These are phyloP conservation scores for Heliconius himera DNA, from an alignment of 1,140 invertebrate genomes.

Conservation along the genomic window DNA sequence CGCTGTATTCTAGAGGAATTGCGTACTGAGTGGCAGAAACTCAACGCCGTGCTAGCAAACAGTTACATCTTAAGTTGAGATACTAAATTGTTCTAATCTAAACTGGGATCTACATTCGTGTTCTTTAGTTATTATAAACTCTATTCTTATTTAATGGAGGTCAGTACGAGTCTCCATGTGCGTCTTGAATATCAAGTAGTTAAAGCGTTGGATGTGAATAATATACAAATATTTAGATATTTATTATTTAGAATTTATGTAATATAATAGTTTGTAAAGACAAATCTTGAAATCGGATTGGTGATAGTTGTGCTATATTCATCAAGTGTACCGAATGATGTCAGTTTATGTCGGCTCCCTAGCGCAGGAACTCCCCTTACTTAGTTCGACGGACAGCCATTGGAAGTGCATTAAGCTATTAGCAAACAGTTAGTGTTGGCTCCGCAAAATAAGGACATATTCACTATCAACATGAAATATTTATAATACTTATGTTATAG, in stretches of 20 bases:
- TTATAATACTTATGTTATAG: background rate
- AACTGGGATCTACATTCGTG: constrained; percentile 10
- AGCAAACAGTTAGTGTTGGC: constrained; percentile 61
- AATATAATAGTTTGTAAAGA: constrained; percentile 13
- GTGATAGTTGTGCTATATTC: constrained; percentile 11
- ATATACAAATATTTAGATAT: constrained; percentile 23
- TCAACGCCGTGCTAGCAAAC: background rate
- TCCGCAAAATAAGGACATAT: constrained; percentile 28
- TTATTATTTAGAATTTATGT: background rate
- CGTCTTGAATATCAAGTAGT: constrained; percentile 27
- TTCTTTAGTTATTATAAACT: background rate
- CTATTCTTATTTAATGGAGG: constrained; percentile 11
- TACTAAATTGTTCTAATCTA: constrained; percentile 9
- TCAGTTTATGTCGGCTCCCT: constrained; percentile 39
- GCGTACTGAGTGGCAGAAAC: too few species aligned
- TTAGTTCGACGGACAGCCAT: constrained; percentile 50
- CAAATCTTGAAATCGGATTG: constrained; percentile 16
- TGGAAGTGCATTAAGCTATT: constrained; percentile 73
- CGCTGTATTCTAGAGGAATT: too few species aligned
- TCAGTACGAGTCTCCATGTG: background rate
- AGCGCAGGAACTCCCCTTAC: constrained; percentile 42
- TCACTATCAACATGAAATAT: constrained; percentile 11
- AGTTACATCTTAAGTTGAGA: constrained; percentile 1
- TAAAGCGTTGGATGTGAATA: constrained; percentile 22
- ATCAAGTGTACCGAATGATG: constrained; percentile 31